Base-by-base conservation (phyloP, 2,888 invertebrate genomes). In the Conus canariensis region DNA sequence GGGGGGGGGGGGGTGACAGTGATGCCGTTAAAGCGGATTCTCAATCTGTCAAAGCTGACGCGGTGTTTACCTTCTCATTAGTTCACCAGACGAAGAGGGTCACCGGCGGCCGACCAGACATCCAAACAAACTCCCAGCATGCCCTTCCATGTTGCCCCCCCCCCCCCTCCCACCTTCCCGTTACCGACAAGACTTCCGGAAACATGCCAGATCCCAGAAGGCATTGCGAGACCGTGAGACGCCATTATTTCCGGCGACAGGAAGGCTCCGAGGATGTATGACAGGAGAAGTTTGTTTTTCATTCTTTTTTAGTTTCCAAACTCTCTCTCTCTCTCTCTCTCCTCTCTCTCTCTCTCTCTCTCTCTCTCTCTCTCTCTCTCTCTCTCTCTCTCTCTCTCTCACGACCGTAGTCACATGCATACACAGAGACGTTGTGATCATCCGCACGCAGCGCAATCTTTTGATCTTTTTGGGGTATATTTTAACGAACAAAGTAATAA, bases 161-260 rank as follows among this genome's bases (percentile, higher is more conserved):
- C 14, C 74, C 74, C 74, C 8, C 25, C 80, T 10, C 80, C 30
- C 80, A 1, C 1, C 80, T 6, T 5, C 16, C 80, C 9, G 0
- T 45, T 4, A 45, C 30, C 45, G 45, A 45, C 19, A 58, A 85
- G 60, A 60, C 85, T 85, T 85, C 85, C 60, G 59, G 60, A 85
- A 59, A 85, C 85, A 85, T 85, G 85, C 60, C 58, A 56, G 85
- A 85, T 59, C 85, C 83, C 85, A 85, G 85, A 85, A 85, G n/a
- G 58, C 85, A 19, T 56, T 59, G 85, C 85, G 85, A 56, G 85
- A 85, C 85, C 85, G 85, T 22, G 60, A 58, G 85, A 85, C 85
- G 85, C 85, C 85, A 12, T 85, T 60, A 85, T 85, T 85, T 85
- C 85, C 85, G 85, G 85, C 59, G 60, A 85, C 85, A 85, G 60